A percentile compares a stretch with the other conserved stretches of the same genome.
phyloP scores from a whole-genome alignment of 2,113 vertebrate genomes.

The Otolemur garnettii region DNA sequence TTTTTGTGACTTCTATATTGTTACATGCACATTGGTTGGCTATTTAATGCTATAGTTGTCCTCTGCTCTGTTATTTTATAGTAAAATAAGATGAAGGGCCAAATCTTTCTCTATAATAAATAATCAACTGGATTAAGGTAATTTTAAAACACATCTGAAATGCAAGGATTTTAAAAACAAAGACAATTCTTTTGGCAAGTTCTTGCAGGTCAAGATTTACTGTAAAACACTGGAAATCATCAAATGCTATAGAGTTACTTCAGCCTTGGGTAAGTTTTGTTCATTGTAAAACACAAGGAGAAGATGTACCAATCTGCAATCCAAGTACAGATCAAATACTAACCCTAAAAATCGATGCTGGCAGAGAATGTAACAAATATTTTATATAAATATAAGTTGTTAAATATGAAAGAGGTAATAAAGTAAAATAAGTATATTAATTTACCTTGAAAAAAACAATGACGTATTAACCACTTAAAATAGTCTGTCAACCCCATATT shows the following conservation, averaged over 20 bases:
- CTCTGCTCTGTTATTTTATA: neutral
- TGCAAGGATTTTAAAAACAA: neutral
- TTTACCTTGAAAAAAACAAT: neutral
- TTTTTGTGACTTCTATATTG: neutral
- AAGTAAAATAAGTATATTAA: neutral
- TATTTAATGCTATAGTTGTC: neutral
- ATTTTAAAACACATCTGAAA: neutral
- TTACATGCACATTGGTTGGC: neutral
- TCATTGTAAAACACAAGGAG: neutral
- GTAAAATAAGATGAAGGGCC: neutral
- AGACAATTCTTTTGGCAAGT: neutral
- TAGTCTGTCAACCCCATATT: neutral
- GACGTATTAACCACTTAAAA: slow-evolving; percentile 17
- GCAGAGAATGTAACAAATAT: neutral
- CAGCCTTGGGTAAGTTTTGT: neutral
- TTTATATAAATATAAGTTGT: neutral
- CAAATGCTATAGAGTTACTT: neutral
- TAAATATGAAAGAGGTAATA: neutral
- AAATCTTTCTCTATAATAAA: neutral
- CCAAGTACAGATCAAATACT: neutral
- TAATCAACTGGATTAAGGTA: neutral
- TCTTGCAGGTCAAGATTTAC: neutral
- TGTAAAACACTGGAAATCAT: neutral
- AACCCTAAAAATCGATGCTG: neutral
- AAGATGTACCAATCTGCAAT: neutral